These are phyloP conservation scores for Deroplatys truncata DNA, from an alignment of 2,888 invertebrate species.

Conservation along the genomic window DNA sequence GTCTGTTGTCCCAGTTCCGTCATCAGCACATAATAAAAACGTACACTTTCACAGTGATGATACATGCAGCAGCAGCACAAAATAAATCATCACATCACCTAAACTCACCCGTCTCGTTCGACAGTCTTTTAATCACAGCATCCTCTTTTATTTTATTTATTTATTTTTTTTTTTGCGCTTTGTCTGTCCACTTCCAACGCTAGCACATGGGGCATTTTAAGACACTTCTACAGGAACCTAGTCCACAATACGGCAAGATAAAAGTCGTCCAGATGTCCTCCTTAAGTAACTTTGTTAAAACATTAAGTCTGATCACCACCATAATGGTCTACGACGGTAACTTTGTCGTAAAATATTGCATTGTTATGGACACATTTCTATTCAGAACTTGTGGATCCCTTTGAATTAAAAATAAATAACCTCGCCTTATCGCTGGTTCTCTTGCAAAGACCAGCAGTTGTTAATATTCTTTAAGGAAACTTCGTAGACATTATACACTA, in stretches of 20 bases:
- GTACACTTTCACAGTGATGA: background rate
- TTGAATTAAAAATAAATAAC: background rate
- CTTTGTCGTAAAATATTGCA: background rate
- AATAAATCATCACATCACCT: background rate
- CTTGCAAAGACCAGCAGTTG: no score
- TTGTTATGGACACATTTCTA: background rate
- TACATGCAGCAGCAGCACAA: background rate
- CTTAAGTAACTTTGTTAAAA: background rate
- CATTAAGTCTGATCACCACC: background rate
- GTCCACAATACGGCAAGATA: background rate
- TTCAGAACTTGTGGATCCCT: background rate
- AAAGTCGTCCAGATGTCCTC: background rate
- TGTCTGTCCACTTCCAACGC: background rate
- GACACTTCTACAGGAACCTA: background rate
- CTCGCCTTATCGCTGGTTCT: background rate
- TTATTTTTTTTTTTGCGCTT: background rate
- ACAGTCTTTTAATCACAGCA: background rate
- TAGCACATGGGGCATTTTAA: background rate
- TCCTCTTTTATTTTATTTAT: background rate
- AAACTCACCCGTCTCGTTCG: background rate
- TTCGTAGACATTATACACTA: no score
- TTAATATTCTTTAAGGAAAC: no score
- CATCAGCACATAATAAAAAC: background rate
- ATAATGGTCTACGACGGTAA: background rate
- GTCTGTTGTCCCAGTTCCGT: background rate